A percentile compares a stretch with the other conserved stretches of the same genome.
Evolutionary conservation across 2,113 vertebrate genomes (phyloP).

Genomic region (Uria aalge): DNA sequence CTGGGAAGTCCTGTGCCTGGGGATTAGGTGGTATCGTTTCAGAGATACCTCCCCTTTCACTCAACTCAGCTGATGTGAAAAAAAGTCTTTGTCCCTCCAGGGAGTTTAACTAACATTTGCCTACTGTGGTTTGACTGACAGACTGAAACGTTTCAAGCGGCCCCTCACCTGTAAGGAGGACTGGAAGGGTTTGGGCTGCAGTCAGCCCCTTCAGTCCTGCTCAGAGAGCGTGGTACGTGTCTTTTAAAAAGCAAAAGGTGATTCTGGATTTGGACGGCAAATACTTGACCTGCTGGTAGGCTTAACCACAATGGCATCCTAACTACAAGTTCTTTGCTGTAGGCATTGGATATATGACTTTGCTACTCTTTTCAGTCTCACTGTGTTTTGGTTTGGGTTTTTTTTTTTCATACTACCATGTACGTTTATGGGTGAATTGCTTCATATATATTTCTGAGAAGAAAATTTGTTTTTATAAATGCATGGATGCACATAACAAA

Average conservation of each 20-base stretch:
- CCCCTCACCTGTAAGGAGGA: not conserved
- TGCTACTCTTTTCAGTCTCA: not conserved
- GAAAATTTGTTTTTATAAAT: not conserved
- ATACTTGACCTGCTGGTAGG: not conserved
- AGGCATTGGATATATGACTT: not conserved
- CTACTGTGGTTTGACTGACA: not conserved
- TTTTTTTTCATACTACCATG: not conserved
- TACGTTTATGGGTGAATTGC: not conserved
- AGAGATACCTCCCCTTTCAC: not conserved
- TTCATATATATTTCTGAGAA: conserved; percentile 1
- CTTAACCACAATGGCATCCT: not conserved
- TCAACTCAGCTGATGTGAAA: not conserved
- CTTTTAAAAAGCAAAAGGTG: not conserved
- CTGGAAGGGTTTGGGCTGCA: not conserved
- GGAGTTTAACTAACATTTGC: not conserved
- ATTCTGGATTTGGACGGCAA: not conserved
- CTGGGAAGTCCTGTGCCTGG: not conserved
- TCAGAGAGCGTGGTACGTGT: not conserved
- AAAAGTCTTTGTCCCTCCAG: not conserved
- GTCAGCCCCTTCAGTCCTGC: not conserved
- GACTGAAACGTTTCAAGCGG: not conserved
- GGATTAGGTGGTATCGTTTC: not conserved
- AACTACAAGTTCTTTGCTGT: not conserved
- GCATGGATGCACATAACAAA: not conserved
- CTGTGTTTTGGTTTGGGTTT: not conserved